Base-by-base conservation (phyloP, 92 coral and sea anemone species). In the Siderastrea siderea region DNA sequence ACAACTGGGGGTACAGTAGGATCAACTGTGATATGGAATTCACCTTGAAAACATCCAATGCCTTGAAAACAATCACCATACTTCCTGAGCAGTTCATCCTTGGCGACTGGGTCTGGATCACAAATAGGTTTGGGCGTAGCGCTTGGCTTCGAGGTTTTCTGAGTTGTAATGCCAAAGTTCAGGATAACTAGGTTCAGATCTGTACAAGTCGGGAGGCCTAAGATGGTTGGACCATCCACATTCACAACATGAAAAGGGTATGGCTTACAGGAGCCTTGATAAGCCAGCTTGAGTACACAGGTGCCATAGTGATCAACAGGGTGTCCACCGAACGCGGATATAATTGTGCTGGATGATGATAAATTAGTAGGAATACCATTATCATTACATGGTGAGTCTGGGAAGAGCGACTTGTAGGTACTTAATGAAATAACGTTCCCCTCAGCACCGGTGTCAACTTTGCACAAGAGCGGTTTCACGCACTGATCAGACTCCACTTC, bases 361-460 rank as follows among this genome's bases (percentile, higher is more conserved):
- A 92, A 68, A 80, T 71, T 83, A 72, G 75, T 75, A 58, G 96
- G 94, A 46, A 71, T 79, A 68, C 95, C 98, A 70, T 10, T 50
- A 57, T 88, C 16, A 49, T 92, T 84, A 71, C 81, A 81, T 55
- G 84, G 80, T 74, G 91, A 72, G 8, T 63, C 9, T 26, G 95
- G 95, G 64, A 74, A 71, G 6, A 88, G 46, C 2, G 43, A 78
- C 75, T 81, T 90, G 89, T 87, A 87, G 69, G 91, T 85, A 75
- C 80, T 83, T 46, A 82, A 85, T 44, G 94, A 82, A 45, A 92
- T 95, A 10, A 88, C 95, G 69, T 90, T 95, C 80, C 95, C 98
- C 77, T 90, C 89, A 15, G 93, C 93, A 53, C 95, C 90, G 43
- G 94, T 94, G 89, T 94, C 98, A 49, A 92, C 60, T 80, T 92